A percentile compares a stretch with the other conserved stretches of the same genome.
These are phyloP conservation scores for Paragorgia papillata DNA, from an alignment of 92 coral and sea anemone genomes.

Conservation along the genomic window DNA sequence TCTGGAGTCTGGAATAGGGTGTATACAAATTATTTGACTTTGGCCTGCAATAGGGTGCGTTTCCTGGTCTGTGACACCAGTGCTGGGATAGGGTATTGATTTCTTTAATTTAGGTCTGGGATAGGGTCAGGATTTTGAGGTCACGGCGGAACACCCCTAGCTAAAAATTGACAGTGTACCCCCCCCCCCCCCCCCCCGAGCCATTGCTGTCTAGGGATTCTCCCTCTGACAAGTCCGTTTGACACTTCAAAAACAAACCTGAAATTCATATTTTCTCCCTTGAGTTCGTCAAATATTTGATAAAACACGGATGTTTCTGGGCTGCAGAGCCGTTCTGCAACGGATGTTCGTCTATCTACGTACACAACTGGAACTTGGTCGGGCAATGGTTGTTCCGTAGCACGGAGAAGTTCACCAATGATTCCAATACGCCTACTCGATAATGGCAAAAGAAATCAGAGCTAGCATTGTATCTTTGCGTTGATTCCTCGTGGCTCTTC, in stretches of 20 bases:
- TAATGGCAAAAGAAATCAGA: constrained; percentile 81
- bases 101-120: no score
- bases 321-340: constrained; percentile 66
- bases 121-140: no score
- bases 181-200: no score
- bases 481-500: not conserved
- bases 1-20: no score
- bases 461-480: constrained; percentile 23
- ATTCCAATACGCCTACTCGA: constrained; percentile 92
- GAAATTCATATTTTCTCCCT: constrained; percentile 78
- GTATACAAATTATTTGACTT: no score
- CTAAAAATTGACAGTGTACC: no score
- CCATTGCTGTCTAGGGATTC: no score
- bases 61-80: no score
- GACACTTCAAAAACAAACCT: constrained; percentile 80
- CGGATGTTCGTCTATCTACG: constrained; percentile 77
- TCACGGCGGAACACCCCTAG: no score
- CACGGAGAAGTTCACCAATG: constrained; percentile 74
- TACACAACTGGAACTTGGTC: constrained; percentile 90
- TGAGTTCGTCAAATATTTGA: constrained; percentile 79
- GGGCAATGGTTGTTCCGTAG: constrained; percentile 84
- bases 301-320: constrained; percentile 70
- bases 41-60: no score
- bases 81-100: no score
- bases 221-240: no score